Base-by-base conservation (phyloP, 2,888 invertebrate species). In the Sinopyrophorus schimmeli region DNA sequence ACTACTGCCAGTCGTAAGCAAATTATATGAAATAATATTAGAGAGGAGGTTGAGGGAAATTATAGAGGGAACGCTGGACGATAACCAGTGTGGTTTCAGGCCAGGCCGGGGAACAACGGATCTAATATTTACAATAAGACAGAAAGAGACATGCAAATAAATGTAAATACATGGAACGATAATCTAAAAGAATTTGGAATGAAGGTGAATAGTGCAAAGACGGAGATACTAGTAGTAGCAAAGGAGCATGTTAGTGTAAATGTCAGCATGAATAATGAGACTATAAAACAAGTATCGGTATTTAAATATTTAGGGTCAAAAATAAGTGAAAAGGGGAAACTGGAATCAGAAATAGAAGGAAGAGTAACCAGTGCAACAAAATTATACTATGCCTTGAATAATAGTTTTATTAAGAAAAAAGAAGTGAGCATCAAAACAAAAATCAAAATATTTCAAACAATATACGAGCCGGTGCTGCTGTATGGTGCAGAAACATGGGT, bases 31-130 rank as follows among this genome's bases (percentile, higher is more conserved):
- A 18, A 14, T 32, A 32, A 10, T 37, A 37, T 7, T 44, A 39
- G 10, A 23, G 28, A 31, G 17, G 5, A 48, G 17, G 38, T 32
- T 47, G 12, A 35, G 23, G 14, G 23, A 11, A 42, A 35, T 42
- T 28, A 27, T 35, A 18, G 41, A 47, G 28, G 6, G 11, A 46
- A 46, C 27, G 18, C 21, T 40, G 21, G 24, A 30, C 20, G 39
- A 47, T 17, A 40, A 32, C 20, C 16, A 47, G 15, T 34, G 34
- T 26, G 47, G 47, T 5, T 47, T 47, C 15, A 47, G 42, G 18
- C 20, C 28, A 2, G 37, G 42, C 10, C 20, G 42, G 14, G 39
- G 43, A 16, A 39, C 32, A 9, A 32, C 31, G 10, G 39, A 46
- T 11, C 10, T 31, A 24, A 46, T 46, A 7, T 50, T 46, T 16